Conservation (phyloP, 1,140 invertebrate species). For the Cyclargus thomasi region DNA sequence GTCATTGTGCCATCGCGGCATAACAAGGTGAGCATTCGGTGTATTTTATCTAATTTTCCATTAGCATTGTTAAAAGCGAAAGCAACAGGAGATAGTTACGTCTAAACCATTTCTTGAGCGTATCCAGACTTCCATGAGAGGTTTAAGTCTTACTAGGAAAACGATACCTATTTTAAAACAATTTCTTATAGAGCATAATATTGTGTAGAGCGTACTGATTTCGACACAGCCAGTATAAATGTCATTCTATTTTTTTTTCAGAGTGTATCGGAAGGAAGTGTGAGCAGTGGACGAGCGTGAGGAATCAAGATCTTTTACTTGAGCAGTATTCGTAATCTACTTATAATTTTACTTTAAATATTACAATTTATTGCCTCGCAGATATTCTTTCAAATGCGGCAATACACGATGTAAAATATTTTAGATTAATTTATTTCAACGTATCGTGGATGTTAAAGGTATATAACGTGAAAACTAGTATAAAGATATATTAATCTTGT, state of each 20-base stretch:
- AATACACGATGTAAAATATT: conserved; percentile 6
- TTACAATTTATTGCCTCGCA: conserved; percentile 17
- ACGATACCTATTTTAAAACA: too few relatives aligned
- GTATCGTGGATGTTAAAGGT: conserved; percentile 4
- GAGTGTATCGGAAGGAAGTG: conserved; percentile 17
- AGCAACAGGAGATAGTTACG: too few relatives aligned
- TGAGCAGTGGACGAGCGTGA: conserved; percentile 3
- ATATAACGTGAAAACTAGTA: neutral
- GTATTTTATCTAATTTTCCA: neutral
- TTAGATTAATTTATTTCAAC: conserved; percentile 14
- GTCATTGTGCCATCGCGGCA: conserved; percentile 61
- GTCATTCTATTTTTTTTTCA: conserved; percentile 12
- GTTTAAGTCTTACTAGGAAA: too few relatives aligned
- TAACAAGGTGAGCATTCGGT: conserved; percentile 45
- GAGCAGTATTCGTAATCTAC: conserved; percentile 71
- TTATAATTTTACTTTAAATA: conserved; percentile 37
- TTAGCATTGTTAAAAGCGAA: too few relatives aligned
- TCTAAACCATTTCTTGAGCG: too few relatives aligned
- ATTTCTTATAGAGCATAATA: too few relatives aligned
- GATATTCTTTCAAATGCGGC: neutral
- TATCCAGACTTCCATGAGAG: too few relatives aligned
- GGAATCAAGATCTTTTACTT: conserved; percentile 69
- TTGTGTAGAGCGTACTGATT: too few relatives aligned
- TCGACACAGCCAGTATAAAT: too few relatives aligned
- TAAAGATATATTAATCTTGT: neutral